These are phyloP conservation scores for Perizoma affinitatum DNA, from an alignment of 2,888 invertebrate species.

Conservation along the genomic window DNA sequence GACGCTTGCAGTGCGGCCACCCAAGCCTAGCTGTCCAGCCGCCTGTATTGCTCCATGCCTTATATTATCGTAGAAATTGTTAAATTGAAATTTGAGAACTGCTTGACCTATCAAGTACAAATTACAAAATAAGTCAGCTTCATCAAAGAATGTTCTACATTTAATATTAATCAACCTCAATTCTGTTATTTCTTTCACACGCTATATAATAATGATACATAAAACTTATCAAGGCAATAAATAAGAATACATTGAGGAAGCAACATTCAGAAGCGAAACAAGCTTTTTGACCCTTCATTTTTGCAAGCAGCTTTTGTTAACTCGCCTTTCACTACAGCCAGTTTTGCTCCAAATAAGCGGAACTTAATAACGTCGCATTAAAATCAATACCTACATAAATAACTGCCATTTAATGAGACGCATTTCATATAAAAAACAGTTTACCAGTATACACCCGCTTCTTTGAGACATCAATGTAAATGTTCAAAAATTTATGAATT, in stretches of 20 bases:
- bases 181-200: slow-evolving; percentile 6
- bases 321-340: slow-evolving; percentile 54
- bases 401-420: slow-evolving; percentile 11
- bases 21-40: too few species aligned
- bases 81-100: too few species aligned
- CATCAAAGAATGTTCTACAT: too few species aligned
- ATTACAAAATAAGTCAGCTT: too few species aligned
- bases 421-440: slow-evolving; percentile 4
- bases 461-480: too few species aligned
- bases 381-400: slow-evolving; percentile 45
- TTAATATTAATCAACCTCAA: too few species aligned
- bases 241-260: slow-evolving; percentile 25
- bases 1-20: too few species aligned
- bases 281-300: slow-evolving; percentile 25
- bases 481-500: too few species aligned
- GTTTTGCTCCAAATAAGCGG: slow-evolving; percentile 56
- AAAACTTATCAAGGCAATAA: slow-evolving; percentile 11
- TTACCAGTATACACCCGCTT: background rate
- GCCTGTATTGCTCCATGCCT: too few species aligned
- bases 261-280: slow-evolving; percentile 17
- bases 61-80: too few species aligned
- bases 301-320: slow-evolving; percentile 22
- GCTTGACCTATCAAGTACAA: too few species aligned
- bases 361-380: slow-evolving; percentile 49
- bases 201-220: background rate